Evolutionary conservation across 2,888 invertebrate genomes (phyloP), one percentile per base, ranked within the genome.

Genomic region (Trachelus stipa): DNA sequence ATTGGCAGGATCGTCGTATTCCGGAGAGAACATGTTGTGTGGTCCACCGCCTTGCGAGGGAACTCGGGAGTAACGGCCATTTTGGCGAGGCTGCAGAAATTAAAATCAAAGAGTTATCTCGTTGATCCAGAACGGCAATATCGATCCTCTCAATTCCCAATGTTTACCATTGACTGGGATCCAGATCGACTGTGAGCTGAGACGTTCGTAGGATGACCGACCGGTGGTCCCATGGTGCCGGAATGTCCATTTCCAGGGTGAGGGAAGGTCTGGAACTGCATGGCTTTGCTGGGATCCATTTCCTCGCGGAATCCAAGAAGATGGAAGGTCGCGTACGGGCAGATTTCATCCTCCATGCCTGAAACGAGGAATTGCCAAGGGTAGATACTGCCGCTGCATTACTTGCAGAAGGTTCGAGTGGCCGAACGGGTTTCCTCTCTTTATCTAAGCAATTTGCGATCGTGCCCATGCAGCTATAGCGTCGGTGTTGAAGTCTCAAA

Each of bases 321-420:
- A 92, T 98, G 98, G 96, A 98, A 98, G 71, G 98, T 98, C 12
- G 98, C 98, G 92, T 98, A 98, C 73, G 98, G 98, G 92, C 98
- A 98, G 91, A 98, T 98, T 92, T 98, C 98, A 90, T 98, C 98
- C 91, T 98, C 97, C 96, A 97, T 97, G 91, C 97, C 97, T 96
- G 93, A 80, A 91, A 89, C 84, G 80, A 83, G 83, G 80, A 80
- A 68, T 80, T 82, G 79, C 77, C 79, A 84, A 79, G 87, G 88
- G 88, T 90, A 90, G 90, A 90, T 83, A 85, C 85, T 85, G 84
- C 81, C 75, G 56, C 40, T 77, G 40, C 34, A 56, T 75, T 77
- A 69, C 37, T n/a, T 6, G 69, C 15, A 0, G 30, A 30, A 30
- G 15, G 69, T 69, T 12, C 69, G 69, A 69, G 6, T 30, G 12